Conservation (phyloP, 2,888 invertebrate species). For the Pyrochroa serraticornis region DNA sequence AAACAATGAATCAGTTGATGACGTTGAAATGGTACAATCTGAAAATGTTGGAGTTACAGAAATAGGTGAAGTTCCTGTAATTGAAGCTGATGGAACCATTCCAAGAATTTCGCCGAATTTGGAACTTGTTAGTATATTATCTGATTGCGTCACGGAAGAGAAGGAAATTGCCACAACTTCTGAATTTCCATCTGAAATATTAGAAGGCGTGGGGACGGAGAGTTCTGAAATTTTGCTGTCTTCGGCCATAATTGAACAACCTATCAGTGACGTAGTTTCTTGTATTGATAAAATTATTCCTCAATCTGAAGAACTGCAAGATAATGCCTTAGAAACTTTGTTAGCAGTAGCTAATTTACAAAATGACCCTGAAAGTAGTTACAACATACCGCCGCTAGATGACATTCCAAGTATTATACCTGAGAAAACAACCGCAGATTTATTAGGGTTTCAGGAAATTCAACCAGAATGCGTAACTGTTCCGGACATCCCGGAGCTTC, state of each 20-base stretch:
- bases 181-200: background rate
- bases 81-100: background rate
- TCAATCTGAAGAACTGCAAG: conserved; percentile 3
- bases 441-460: too few relatives aligned
- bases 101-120: background rate
- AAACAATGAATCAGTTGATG: too few relatives aligned
- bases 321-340: conserved; percentile 38
- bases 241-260: background rate
- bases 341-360: conserved; percentile 38
- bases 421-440: background rate
- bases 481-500: too few relatives aligned
- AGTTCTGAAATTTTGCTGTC: background rate
- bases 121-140: background rate
- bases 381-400: conserved; percentile 3
- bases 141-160: background rate
- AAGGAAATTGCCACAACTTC: background rate
- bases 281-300: background rate
- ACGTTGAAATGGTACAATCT: background rate
- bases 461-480: too few relatives aligned
- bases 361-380: background rate
- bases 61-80: background rate
- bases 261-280: background rate
- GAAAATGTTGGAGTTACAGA: background rate
- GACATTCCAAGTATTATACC: conserved; percentile 1
- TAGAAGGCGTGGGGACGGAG: background rate